Evolutionary conservation across 2,888 invertebrate species (phyloP).

Genomic region (Nemapogon koenigi): DNA sequence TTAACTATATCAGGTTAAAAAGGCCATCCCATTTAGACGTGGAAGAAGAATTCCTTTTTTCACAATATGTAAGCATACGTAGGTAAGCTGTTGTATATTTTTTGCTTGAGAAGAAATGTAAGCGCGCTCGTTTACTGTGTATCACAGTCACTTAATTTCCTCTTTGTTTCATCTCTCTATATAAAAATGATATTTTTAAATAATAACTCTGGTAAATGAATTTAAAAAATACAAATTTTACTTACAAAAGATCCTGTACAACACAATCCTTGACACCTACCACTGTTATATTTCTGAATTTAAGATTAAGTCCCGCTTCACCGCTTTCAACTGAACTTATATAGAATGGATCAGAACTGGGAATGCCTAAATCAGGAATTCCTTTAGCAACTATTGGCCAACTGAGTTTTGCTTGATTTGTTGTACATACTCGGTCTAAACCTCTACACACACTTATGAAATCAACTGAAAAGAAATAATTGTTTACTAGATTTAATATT

Average conservation of each 20-base stretch:
- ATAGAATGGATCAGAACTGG: slow-evolving; percentile 24
- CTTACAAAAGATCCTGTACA: slow-evolving; percentile 24
- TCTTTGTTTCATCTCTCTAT: too few species aligned
- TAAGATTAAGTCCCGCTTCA: slow-evolving; percentile 21
- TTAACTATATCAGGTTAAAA: too few species aligned
- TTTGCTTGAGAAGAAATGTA: too few species aligned
- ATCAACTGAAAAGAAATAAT: neutral
- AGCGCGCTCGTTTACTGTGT: too few species aligned
- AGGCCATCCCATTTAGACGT: too few species aligned
- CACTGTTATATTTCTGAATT: slow-evolving; percentile 20
- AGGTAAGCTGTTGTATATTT: too few species aligned
- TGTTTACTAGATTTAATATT: too few species aligned
- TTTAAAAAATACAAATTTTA: slow-evolving; percentile 11
- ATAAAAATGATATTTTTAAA: too few species aligned
- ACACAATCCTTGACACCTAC: slow-evolving; percentile 25
- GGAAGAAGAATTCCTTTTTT: too few species aligned
- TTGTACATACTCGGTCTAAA: slow-evolving; percentile 22
- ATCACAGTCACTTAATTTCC: too few species aligned
- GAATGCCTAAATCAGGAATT: slow-evolving; percentile 21
- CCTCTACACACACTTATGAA: slow-evolving; percentile 19
- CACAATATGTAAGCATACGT: too few species aligned
- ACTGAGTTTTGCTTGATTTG: slow-evolving; percentile 17
- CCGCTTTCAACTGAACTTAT: slow-evolving; percentile 21
- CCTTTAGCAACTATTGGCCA: slow-evolving; percentile 19
- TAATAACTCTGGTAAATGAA: too few species aligned